Conservation (phyloP, 2,113 vertebrate species). For the Myrmecophaga tridactyla region DNA sequence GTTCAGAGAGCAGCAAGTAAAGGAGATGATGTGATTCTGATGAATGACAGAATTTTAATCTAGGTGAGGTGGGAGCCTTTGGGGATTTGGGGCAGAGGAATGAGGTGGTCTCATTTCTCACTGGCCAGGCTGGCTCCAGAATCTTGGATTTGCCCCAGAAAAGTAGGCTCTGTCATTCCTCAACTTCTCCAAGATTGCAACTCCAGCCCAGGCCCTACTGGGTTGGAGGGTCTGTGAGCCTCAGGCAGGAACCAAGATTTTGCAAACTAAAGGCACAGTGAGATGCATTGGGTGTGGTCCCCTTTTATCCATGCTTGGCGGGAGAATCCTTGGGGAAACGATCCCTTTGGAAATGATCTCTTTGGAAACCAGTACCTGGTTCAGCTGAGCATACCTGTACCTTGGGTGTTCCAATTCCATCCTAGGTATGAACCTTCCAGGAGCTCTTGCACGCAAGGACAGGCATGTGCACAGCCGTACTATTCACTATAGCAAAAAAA, state of each 20-base stretch:
- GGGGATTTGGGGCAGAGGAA: not conserved
- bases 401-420: no score
- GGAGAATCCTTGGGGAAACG: not conserved
- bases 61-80: not conserved
- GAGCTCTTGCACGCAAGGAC: not conserved
- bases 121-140: not conserved
- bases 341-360: not conserved
- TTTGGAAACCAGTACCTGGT: no score
- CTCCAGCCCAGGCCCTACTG: not conserved
- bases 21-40: not conserved
- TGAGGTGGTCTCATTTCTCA: not conserved
- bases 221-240: not conserved
- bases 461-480: not conserved
- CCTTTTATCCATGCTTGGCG: not conserved
- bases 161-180: not conserved
- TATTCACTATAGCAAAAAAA: not conserved
- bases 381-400: not conserved
- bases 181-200: not conserved
- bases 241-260: not conserved
- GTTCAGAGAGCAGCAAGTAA: not conserved
- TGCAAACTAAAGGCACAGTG: fast-evolving
- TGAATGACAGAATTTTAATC: not conserved
- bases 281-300: not conserved
- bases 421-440: not conserved
- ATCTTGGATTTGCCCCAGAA: not conserved